These are phyloP conservation scores for Craseonycteris thonglongyai DNA, from an alignment of 2,113 vertebrate species.

Conservation along the genomic window DNA sequence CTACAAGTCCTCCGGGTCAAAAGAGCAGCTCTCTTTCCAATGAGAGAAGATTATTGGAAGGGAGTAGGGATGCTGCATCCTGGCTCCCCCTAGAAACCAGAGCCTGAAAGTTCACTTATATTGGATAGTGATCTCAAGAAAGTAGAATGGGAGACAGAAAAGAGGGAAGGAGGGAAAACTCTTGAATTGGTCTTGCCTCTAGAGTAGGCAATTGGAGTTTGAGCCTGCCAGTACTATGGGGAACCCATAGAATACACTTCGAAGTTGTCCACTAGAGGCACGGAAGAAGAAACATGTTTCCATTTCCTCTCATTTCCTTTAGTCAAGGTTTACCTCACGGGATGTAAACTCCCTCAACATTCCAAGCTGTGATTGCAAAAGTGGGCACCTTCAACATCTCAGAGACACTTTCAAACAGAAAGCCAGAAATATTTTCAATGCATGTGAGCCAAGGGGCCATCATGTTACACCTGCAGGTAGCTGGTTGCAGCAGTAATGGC, in stretches of 20 bases:
- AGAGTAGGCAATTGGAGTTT: background rate
- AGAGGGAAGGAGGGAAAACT: background rate
- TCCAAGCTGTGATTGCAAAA: background rate
- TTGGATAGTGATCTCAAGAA: background rate
- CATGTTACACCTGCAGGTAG: background rate
- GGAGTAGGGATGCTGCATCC: background rate
- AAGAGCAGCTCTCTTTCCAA: background rate
- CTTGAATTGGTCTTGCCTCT: background rate
- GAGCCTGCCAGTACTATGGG: background rate
- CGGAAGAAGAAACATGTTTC: background rate
- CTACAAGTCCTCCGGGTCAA: background rate
- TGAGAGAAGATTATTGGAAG: background rate
- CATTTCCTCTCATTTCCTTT: background rate
- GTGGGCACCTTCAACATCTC: background rate
- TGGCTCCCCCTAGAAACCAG: background rate
- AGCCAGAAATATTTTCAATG: background rate
- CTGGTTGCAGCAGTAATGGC: background rate
- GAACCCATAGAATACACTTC: background rate
- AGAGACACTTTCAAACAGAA: background rate
- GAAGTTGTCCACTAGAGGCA: background rate
- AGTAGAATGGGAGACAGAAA: background rate
- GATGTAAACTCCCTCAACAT: background rate
- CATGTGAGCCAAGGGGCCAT: background rate
- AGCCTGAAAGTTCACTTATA: background rate
- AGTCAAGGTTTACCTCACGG: background rate